Conservation (phyloP, 2,113 vertebrate genomes). For the Pteruthius melanotis region DNA sequence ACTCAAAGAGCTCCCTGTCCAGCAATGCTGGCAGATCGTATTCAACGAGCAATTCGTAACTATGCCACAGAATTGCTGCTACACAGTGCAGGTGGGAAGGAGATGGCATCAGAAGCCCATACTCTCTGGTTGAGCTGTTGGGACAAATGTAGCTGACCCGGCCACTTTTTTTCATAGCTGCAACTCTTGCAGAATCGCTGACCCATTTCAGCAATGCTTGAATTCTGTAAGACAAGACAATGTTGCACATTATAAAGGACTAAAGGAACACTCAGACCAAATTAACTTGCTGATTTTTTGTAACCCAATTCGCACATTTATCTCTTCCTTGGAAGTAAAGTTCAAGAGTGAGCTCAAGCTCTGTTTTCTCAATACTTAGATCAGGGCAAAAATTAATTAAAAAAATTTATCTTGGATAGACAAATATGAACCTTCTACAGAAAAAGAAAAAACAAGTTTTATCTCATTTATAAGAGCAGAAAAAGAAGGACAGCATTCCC, state of each 20-base stretch:
- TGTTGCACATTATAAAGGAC: neutral
- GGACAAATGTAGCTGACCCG: slow-evolving; percentile 78
- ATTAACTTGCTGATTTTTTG: neutral
- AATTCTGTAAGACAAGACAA: slow-evolving; percentile 80
- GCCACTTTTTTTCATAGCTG: slow-evolving; percentile 85
- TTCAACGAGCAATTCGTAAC: slow-evolving; percentile 93
- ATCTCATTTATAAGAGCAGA: neutral
- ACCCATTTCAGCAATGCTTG: slow-evolving; percentile 97
- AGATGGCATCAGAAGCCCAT: slow-evolving; percentile 96
- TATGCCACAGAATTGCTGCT: slow-evolving; percentile 96
- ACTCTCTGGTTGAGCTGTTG: slow-evolving; percentile 82
- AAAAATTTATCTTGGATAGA: neutral
- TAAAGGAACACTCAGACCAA: neutral
- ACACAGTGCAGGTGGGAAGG: slow-evolving; percentile 97
- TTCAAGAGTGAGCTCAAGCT: neutral
- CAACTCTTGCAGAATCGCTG: slow-evolving; percentile 91
- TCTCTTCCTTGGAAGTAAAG: neutral
- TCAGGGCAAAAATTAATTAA: neutral
- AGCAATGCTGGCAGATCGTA: slow-evolving; percentile 93
- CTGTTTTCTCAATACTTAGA: neutral
- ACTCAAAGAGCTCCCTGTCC: slow-evolving; percentile 95
- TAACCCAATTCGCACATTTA: neutral
- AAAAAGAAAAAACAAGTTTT: neutral
- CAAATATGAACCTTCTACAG: neutral
- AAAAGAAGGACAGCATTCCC: neutral